A percentile compares a stretch with the other conserved stretches of the same genome.
These are phyloP conservation scores for Aphelenchoides avenae DNA, from an alignment of 1,140 invertebrate genomes.

Conservation along the genomic window DNA sequence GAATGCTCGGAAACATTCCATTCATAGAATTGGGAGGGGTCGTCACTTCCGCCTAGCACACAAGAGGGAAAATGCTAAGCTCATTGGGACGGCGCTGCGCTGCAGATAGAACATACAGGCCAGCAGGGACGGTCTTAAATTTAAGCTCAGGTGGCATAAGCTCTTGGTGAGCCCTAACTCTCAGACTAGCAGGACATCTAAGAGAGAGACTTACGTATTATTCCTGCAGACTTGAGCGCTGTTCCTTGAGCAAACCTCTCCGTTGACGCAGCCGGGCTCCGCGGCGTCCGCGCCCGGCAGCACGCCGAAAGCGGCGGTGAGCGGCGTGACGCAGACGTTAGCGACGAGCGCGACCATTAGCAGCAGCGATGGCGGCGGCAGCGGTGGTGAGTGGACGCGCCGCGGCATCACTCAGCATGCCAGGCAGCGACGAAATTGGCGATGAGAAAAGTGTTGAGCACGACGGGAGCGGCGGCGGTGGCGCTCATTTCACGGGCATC, in stretches of 20 bases:
- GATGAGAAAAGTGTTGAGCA: background rate
- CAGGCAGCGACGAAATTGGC: background rate
- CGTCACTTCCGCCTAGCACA: too few relatives aligned
- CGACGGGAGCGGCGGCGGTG: background rate
- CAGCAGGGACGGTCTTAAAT: too few relatives aligned
- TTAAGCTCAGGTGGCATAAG: too few relatives aligned
- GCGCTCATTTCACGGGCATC: background rate
- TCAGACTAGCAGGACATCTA: too few relatives aligned
- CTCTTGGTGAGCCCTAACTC: too few relatives aligned
- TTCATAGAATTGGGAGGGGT: too few relatives aligned
- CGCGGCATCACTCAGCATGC: background rate
- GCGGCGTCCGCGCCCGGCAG: background rate
- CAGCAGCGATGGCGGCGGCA: constrained; percentile 13
- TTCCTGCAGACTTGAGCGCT: constrained; percentile 53
- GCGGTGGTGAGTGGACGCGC: too few relatives aligned
- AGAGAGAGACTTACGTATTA: constrained; percentile 53
- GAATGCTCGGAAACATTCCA: too few relatives aligned
- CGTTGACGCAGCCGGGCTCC: too few relatives aligned
- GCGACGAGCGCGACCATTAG: constrained; percentile 4
- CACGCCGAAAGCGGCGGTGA: background rate
- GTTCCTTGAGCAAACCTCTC: constrained; percentile 49
- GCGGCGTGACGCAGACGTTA: background rate
- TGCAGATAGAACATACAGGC: too few relatives aligned
- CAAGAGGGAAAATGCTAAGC: too few relatives aligned
- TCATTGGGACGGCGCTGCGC: too few relatives aligned